Evolutionary conservation across 2,888 invertebrate genomes (phyloP).

Genomic region (Resseliella maxima): DNA sequence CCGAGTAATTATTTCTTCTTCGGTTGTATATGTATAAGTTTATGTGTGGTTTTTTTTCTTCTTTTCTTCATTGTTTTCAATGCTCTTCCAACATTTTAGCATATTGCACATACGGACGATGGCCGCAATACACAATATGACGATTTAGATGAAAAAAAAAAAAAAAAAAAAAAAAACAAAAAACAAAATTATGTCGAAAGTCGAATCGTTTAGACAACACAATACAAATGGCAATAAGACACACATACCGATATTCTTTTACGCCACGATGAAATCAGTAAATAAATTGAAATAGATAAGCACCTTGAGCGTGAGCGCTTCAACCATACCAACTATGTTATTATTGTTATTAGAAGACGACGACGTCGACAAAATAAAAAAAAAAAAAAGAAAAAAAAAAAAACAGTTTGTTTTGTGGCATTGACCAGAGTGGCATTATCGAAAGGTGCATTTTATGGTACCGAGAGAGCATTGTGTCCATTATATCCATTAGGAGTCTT

Average conservation of each 20-base stretch:
- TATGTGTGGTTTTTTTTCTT: background rate
- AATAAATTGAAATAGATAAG: constrained; percentile 53
- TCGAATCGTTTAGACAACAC: background rate
- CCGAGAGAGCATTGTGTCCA: background rate
- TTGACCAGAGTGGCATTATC: constrained; percentile 45
- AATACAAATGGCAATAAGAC: background rate
- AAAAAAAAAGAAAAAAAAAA: too few species aligned
- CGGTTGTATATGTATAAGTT: too few species aligned
- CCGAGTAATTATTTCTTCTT: background rate
- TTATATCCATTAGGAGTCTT: constrained; percentile 41
- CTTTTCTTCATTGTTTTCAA: background rate
- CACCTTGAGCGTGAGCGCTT: too few species aligned
- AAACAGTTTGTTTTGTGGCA: background rate
- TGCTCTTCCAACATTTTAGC: background rate
- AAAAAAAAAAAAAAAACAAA: background rate
- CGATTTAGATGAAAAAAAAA: background rate
- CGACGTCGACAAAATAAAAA: too few species aligned
- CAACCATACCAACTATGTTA: too few species aligned
- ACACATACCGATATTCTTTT: background rate
- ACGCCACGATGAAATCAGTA: constrained; percentile 39
- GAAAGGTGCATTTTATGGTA: constrained; percentile 30
- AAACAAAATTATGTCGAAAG: background rate
- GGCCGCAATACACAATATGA: background rate
- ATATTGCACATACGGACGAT: constrained; percentile 14
- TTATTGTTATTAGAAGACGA: too few species aligned